Evolutionary conservation across 1,140 invertebrate genomes (phyloP).

Genomic region (Drosophila ironensis): DNA sequence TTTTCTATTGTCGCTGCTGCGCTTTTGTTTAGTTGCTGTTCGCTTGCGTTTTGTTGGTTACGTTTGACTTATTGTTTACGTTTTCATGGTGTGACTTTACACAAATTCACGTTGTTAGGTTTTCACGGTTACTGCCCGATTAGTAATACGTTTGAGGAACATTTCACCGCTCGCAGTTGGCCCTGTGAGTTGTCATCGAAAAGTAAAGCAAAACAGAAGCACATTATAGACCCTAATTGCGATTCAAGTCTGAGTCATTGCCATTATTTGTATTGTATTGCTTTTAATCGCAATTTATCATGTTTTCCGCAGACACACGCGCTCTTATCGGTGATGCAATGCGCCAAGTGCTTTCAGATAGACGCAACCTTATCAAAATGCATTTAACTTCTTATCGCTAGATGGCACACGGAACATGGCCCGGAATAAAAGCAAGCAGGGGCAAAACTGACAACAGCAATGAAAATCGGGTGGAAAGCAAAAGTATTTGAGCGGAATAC

Average conservation of each 20-base stretch:
- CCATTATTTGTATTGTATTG: conserved; percentile 5
- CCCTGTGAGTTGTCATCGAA: not conserved
- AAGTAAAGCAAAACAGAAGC: not conserved
- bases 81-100: not conserved
- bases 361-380: conserved; percentile 46
- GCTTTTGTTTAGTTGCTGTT: conserved; percentile 10
- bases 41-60: not conserved
- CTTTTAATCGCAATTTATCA: conserved; percentile 11
- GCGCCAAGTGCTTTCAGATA: not conserved
- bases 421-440: not conserved
- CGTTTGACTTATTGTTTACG: not conserved
- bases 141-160: conserved; percentile 26
- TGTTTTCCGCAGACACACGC: not conserved
- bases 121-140: not conserved
- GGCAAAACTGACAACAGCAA: not conserved
- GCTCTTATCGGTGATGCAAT: conserved; percentile 60
- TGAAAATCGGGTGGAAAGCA: not conserved
- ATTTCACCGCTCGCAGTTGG: conserved; percentile 33
- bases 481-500: not conserved
- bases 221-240: not conserved
- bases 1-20: conserved; percentile 1
- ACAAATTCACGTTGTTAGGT: not conserved
- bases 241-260: conserved; percentile 25
- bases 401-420: conserved; percentile 16
- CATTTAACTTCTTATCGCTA: conserved; percentile 27